Conservation (phyloP, 2,113 vertebrate genomes). For the Pseudorasbora parva region DNA sequence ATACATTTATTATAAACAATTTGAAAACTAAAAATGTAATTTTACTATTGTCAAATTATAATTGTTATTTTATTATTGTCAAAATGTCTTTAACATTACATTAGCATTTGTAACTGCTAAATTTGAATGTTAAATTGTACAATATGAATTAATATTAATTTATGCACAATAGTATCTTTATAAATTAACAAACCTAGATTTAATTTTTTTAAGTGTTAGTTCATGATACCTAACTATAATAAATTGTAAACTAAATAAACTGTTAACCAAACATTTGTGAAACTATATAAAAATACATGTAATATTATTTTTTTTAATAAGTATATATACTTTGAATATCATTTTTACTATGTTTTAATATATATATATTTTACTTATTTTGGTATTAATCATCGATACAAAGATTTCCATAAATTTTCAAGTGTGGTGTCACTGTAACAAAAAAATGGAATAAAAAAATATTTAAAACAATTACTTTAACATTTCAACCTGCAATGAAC, state of each 20-base stretch:
- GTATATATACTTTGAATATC: too few species aligned
- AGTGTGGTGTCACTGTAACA: too few species aligned
- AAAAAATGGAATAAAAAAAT: not conserved
- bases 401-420: not conserved
- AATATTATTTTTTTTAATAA: too few species aligned
- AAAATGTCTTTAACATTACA: too few species aligned
- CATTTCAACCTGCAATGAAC: not conserved
- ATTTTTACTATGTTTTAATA: too few species aligned
- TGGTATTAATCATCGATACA: not conserved
- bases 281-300: too few species aligned
- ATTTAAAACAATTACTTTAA: too few species aligned
- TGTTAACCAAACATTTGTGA: too few species aligned
- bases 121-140: not conserved
- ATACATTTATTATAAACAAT: too few species aligned
- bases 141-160: not conserved
- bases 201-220: not conserved
- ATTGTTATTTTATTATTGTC: too few species aligned
- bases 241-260: too few species aligned
- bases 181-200: not conserved
- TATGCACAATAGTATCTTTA: not conserved
- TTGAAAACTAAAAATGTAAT: not conserved
- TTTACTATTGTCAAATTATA: too few species aligned
- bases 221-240: not conserved
- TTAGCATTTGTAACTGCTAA: not conserved
- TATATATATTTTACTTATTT: not conserved